These are phyloP conservation scores for Lethrus apterus DNA, from an alignment of 1,140 invertebrate genomes.

Conservation along the genomic window DNA sequence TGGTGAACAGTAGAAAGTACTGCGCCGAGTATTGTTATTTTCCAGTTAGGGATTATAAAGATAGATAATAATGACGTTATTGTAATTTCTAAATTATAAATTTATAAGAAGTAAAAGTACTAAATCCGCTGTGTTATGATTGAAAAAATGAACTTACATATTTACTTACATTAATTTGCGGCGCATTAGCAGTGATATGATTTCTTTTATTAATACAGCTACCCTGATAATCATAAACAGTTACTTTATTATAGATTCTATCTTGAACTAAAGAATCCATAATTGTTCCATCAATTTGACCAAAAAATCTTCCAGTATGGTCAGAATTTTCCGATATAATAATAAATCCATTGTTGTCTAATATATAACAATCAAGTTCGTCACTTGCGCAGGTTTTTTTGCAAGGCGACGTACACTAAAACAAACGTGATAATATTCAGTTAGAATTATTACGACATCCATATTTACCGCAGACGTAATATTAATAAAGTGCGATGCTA, in stretches of 20 bases:
- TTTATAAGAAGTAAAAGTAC: too few species aligned
- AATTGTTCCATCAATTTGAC: constrained; percentile 89
- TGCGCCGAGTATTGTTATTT: too few species aligned
- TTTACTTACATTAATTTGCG: constrained; percentile 6
- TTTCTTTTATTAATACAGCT: constrained; percentile 71
- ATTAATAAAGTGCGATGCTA: constrained; percentile 76
- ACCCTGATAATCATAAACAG: constrained; percentile 83
- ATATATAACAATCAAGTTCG: constrained; percentile 82
- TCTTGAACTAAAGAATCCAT: constrained; percentile 89
- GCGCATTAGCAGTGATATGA: constrained; percentile 55
- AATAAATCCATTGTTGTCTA: constrained; percentile 92
- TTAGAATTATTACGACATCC: background rate
- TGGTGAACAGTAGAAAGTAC: too few species aligned
- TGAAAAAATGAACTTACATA: too few species aligned
- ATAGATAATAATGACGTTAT: too few species aligned
- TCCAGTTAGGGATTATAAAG: too few species aligned
- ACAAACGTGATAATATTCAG: constrained; percentile 18
- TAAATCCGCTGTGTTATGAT: too few species aligned
- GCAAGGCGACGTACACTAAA: constrained; percentile 65
- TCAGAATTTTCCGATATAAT: constrained; percentile 77
- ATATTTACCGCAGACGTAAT: constrained; percentile 71
- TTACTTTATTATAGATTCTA: constrained; percentile 79
- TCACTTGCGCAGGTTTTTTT: constrained; percentile 78
- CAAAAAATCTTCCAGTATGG: constrained; percentile 84
- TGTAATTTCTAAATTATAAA: too few species aligned